Evolutionary conservation across 2,113 vertebrate species (phyloP), one percentile per base, ranked within the genome.

Genomic region (Ictidomys tridecemlineatus): DNA sequence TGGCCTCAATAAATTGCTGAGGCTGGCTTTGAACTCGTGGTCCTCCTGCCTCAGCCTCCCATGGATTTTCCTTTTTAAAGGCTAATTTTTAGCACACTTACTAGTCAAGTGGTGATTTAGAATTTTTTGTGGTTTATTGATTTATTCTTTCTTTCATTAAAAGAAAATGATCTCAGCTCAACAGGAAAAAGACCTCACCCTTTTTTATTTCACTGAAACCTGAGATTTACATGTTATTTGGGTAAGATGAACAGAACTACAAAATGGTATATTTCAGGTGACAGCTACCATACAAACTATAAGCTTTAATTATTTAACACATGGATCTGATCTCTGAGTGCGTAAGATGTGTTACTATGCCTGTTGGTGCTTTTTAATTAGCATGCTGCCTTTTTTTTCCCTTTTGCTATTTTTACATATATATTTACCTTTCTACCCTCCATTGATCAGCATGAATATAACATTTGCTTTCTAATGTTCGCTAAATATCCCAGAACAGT

Each of bases 381-480:
- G 9, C 4, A 12, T 82, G 53, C 32, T 80, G 4, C 17, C 4
- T 72, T 67, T 85, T 87, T 45, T 45, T 45, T 65, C 51, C 80
- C 90, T 11, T 72, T 84, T 48, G 45, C 18, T 70, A 48, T 76
- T 85, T 2, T 80, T 73, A 37, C 20, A n/a, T 1, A 32, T 3
- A 0, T 34, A 28, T 85, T 74, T 80, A 5, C 3, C 61, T 95
- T 86, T 69, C 48, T 28, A 87, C 12, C 7, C 24, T 30, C 74
- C 32, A 63, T 61, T 69, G 37, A 63, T 83, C 51, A 86, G 20
- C 22, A 30, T 61, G 34, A 9, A 37, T 34, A 79, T 56, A 37
- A 67, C 4, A n/a, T 86, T 42, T 89, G 17, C 91, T 89, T 93
- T 85, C n/a, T 73, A 89, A 74, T 90, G 32, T 63, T 84, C 56